Evolutionary conservation across 2,888 invertebrate genomes (phyloP).

Genomic region (Calameuta pallipes): DNA sequence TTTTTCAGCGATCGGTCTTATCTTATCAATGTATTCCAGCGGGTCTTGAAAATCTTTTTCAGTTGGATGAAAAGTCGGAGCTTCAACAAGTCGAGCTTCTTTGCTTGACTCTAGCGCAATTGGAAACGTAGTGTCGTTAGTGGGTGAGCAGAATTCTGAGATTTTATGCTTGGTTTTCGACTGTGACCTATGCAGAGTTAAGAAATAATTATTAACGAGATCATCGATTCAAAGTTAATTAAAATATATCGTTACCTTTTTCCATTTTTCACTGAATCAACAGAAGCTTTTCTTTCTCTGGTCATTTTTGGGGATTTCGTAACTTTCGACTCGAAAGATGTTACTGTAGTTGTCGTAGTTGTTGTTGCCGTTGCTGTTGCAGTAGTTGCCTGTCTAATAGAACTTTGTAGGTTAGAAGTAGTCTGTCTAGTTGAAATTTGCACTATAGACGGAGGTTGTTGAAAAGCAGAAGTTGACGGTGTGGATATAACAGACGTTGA

Average conservation of each 20-base stretch:
- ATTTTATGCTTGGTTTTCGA: conserved; percentile 46
- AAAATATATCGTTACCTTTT: conserved; percentile 37
- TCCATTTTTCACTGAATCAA: conserved; percentile 45
- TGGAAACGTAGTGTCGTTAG: conserved; percentile 52
- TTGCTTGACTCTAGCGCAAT: conserved; percentile 40
- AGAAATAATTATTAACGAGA: background rate
- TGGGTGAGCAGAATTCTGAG: conserved; percentile 39
- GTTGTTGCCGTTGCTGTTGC: conserved; percentile 8
- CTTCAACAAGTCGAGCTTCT: conserved; percentile 74
- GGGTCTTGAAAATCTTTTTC: conserved; percentile 89
- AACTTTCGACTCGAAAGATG: conserved; percentile 34
- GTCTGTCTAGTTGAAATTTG: background rate
- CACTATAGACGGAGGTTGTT: conserved; percentile 8
- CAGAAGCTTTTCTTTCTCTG: conserved; percentile 49
- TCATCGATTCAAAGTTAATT: background rate
- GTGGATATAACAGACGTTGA: conserved; percentile 9
- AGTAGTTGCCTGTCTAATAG: background rate
- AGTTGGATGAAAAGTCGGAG: conserved; percentile 83
- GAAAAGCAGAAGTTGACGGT: conserved; percentile 15
- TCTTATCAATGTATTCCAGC: conserved; percentile 83
- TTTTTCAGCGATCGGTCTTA: conserved; percentile 79
- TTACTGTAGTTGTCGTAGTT: conserved; percentile 10
- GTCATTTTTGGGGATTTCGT: conserved; percentile 45
- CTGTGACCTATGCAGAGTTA: conserved; percentile 25
- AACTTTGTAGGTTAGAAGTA: background rate